phyloP scores from a whole-genome alignment of 2,797 vertebrate species.

The Myotis findleyi region DNA sequence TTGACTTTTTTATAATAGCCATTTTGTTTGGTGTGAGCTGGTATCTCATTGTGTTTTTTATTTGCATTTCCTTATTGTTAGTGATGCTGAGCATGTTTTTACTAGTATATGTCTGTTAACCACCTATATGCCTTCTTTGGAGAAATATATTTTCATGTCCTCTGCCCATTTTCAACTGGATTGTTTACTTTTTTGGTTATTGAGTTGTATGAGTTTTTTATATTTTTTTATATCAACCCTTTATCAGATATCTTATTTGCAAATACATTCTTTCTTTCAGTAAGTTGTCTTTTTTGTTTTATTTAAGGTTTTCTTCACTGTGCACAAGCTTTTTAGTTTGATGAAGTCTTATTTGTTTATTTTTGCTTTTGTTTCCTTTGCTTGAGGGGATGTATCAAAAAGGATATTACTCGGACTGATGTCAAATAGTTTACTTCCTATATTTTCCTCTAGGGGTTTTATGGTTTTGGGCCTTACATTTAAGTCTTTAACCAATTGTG shows the following conservation, averaged over 20 bases:
- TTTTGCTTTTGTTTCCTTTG: not conserved
- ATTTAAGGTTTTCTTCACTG: not conserved
- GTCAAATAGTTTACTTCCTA: not conserved
- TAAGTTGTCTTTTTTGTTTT: not conserved
- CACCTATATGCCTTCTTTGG: not conserved
- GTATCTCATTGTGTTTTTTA: not conserved
- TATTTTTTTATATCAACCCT: not conserved
- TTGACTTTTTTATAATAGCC: not conserved
- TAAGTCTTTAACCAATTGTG: not conserved
- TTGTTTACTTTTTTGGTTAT: not conserved
- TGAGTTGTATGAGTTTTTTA: not conserved
- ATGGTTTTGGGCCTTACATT: not conserved
- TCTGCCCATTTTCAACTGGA: not conserved
- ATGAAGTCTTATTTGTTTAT: not conserved
- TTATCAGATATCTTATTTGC: not conserved
- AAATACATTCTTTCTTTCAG: not conserved
- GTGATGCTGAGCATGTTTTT: not conserved
- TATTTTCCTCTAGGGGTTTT: not conserved
- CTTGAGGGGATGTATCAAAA: not conserved
- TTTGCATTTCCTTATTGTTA: not conserved
- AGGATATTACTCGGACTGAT: not conserved
- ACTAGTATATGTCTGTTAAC: not conserved
- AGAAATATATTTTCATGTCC: not conserved
- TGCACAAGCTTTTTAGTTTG: not conserved
- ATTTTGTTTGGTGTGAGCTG: not conserved